Conservation (phyloP, 1,140 invertebrate genomes). For the Drosophila erecta region DNA sequence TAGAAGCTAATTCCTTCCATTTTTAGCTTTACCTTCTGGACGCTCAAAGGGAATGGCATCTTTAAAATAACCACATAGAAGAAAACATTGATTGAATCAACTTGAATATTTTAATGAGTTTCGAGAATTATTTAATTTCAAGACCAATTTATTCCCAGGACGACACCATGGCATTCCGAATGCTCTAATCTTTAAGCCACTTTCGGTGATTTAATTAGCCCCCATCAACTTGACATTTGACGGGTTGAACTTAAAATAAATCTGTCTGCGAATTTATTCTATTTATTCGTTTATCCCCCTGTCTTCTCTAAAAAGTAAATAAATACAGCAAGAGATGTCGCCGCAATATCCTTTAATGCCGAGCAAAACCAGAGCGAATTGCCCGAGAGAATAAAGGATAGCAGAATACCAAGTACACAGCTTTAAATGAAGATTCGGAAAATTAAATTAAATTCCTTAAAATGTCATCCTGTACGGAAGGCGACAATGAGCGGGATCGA, state of each 20-base stretch:
- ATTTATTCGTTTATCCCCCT: constrained; percentile 26
- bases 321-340: constrained; percentile 32
- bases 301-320: constrained; percentile 24
- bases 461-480: constrained; percentile 29
- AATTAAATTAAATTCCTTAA: constrained; percentile 46
- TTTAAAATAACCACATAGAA: too few relatives aligned
- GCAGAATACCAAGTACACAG: constrained; percentile 29
- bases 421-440: constrained; percentile 23
- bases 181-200: constrained; percentile 15
- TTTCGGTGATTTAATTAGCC: constrained; percentile 55
- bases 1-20: too few relatives aligned
- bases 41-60: background rate
- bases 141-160: background rate
- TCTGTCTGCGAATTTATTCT: constrained; percentile 20
- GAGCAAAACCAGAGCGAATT: constrained; percentile 4
- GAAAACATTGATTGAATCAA: too few relatives aligned
- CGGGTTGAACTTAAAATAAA: constrained; percentile 57
- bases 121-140: background rate
- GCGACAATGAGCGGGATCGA: constrained; percentile 20
- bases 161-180: background rate
- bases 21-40: too few relatives aligned
- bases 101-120: background rate
- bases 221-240: constrained; percentile 51
- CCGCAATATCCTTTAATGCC: constrained; percentile 27
- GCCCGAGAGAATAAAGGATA: constrained; percentile 1